These are phyloP conservation scores for Monoplex corrugatus DNA, from an alignment of 2,888 invertebrate species.

Conservation along the genomic window DNA sequence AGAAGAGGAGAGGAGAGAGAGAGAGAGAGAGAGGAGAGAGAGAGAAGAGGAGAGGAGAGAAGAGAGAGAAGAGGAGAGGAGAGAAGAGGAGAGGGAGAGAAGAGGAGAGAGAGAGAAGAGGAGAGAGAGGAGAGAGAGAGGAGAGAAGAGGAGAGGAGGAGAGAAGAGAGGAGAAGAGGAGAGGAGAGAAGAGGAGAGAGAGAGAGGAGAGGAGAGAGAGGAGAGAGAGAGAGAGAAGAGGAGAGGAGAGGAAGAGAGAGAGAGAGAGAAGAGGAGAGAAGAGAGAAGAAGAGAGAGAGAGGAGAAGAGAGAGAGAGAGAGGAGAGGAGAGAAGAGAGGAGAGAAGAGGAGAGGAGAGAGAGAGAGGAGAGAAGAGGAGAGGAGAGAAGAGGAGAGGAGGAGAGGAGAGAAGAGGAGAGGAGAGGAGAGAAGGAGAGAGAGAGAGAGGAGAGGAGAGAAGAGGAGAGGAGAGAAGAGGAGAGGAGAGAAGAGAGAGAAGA, in stretches of 20 bases:
- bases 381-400: not conserved
- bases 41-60: no score
- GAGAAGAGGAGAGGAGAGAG: not conserved
- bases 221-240: not conserved
- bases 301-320: not conserved
- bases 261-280: not conserved
- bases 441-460: not conserved
- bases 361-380: not conserved
- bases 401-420: not conserved
- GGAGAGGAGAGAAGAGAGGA: not conserved
- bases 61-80: no score
- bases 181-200: not conserved
- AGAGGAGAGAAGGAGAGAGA: not conserved
- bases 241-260: not conserved
- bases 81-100: no score
- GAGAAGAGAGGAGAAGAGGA: not conserved
- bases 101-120: not conserved
- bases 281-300: not conserved
- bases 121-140: not conserved
- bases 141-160: no score
- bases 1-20: no score
- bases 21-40: not conserved
- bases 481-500: not conserved
- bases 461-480: not conserved
- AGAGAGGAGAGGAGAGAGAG: not conserved